These are phyloP conservation scores for Arctopsyche grandis DNA, from an alignment of 1,140 invertebrate genomes.

Conservation along the genomic window DNA sequence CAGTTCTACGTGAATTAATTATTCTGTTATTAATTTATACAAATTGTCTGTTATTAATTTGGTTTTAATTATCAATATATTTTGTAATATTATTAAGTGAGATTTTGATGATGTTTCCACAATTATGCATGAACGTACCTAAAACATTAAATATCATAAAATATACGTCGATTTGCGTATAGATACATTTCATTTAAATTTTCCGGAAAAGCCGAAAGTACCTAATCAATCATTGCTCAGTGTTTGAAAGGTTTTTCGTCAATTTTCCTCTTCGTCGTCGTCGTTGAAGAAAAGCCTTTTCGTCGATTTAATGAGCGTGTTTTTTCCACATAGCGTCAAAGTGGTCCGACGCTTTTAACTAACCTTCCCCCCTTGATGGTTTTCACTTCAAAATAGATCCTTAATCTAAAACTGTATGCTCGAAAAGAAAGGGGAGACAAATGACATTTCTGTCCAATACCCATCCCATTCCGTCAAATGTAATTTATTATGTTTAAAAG, in stretches of 20 bases:
- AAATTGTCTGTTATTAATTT: too few species aligned
- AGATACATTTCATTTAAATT: background rate
- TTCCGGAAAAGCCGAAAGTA: background rate
- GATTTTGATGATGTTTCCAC: too few species aligned
- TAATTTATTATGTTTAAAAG: conserved; percentile 17
- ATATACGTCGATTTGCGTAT: background rate
- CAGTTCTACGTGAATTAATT: too few species aligned
- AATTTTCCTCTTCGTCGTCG: background rate
- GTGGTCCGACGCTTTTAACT: conserved; percentile 20
- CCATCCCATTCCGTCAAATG: background rate
- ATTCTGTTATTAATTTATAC: too few species aligned
- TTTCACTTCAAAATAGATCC: background rate
- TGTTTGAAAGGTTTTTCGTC: conserved; percentile 12
- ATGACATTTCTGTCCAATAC: conserved; percentile 2
- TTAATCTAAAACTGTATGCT: background rate
- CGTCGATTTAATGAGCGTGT: conserved; percentile 26
- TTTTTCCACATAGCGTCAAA: conserved; percentile 25
- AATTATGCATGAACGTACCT: too few species aligned
- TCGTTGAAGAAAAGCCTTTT: background rate
- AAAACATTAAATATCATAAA: too few species aligned
- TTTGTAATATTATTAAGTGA: too few species aligned
- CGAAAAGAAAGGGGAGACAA: background rate
- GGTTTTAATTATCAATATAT: too few species aligned
- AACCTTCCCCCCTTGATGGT: background rate
- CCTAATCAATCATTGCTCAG: conserved; percentile 21